These are phyloP conservation scores for Pyrrhosoma nymphula DNA, from an alignment of 2,888 invertebrate genomes.

Conservation along the genomic window DNA sequence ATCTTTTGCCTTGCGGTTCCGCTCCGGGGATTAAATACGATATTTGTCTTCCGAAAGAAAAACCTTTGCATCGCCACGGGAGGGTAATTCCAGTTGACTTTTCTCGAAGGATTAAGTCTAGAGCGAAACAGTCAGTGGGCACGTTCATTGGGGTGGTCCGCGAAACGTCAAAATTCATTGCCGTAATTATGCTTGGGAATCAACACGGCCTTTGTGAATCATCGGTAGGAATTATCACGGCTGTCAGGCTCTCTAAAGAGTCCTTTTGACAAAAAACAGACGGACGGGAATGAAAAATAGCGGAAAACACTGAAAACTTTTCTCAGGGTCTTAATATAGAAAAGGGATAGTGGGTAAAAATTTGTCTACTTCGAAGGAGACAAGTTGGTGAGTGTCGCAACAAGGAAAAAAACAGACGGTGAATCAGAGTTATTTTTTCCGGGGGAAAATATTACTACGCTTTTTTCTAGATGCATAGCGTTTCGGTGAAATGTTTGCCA, in stretches of 20 bases:
- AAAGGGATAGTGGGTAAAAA: background rate
- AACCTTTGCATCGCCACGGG: background rate
- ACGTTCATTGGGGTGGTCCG: background rate
- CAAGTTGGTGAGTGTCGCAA: background rate
- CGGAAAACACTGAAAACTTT: background rate
- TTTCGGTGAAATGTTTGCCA: no score
- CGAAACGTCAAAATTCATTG: background rate
- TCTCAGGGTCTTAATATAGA: background rate
- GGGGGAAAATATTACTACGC: no score
- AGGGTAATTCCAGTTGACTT: background rate
- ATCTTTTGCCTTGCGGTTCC: background rate
- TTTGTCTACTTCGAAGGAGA: background rate
- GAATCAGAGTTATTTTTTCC: background rate
- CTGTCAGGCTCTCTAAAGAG: background rate
- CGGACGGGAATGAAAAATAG: background rate
- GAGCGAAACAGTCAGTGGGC: background rate
- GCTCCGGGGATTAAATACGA: background rate
- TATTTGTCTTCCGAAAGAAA: conserved; percentile 4
- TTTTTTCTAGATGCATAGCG: no score
- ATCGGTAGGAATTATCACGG: background rate
- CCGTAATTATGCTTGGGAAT: background rate
- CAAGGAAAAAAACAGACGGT: background rate
- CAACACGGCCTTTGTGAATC: background rate
- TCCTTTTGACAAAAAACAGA: background rate
- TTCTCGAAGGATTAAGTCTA: background rate